These are phyloP conservation scores for Eurypyga helias DNA, from an alignment of 2,113 vertebrate species.

Conservation along the genomic window DNA sequence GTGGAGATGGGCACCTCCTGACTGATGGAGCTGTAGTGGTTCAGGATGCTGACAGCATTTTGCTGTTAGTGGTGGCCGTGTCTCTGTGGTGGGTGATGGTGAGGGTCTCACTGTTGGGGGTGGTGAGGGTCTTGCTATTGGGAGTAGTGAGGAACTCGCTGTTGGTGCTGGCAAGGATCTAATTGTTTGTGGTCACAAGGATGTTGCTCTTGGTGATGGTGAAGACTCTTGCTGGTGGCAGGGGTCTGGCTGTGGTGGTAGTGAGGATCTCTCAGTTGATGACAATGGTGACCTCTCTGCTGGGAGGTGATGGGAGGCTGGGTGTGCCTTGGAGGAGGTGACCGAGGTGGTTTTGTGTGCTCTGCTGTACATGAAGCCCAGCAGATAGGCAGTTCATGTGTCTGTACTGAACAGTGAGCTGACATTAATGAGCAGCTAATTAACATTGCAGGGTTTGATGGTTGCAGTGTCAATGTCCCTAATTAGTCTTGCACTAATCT, in stretches of 20 bases:
- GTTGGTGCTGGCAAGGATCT: neutral
- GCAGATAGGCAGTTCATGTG: slow-evolving; percentile 63
- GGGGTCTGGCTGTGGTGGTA: neutral
- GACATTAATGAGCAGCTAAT: slow-evolving; percentile 84
- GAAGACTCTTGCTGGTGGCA: neutral
- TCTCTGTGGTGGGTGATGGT: neutral
- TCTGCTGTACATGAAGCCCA: slow-evolving; percentile 5
- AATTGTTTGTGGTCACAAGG: rapidly evolving
- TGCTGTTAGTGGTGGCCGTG: neutral
- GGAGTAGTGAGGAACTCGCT: neutral
- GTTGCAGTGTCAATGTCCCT: slow-evolving; percentile 80
- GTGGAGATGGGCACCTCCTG: neutral
- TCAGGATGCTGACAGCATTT: neutral
- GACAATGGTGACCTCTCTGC: neutral
- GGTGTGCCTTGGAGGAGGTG: neutral
- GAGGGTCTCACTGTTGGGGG: neutral
- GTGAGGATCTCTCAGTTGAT: rapidly evolving
- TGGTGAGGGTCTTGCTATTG: neutral
- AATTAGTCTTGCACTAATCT: slow-evolving; percentile 83
- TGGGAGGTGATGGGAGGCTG: neutral
- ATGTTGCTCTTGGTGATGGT: rapidly evolving
- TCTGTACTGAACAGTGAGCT: slow-evolving; percentile 73
- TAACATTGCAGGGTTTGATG: slow-evolving; percentile 80
- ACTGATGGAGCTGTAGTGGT: neutral
- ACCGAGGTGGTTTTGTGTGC: neutral